Conservation (phyloP, 1,140 invertebrate species). For the Scaptomyza graminum region DNA sequence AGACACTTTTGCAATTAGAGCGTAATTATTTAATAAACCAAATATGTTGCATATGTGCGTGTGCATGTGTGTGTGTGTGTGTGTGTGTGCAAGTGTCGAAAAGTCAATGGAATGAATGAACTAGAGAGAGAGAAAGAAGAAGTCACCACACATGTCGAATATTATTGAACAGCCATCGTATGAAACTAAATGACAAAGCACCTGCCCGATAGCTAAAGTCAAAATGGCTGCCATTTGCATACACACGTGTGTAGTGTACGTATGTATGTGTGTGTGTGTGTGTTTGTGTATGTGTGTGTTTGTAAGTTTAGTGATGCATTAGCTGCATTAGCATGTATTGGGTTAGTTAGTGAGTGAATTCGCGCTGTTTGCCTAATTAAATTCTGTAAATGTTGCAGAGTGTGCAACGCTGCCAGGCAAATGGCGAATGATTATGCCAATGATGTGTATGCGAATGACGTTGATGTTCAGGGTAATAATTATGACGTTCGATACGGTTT, state of each 20-base stretch:
- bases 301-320: background rate
- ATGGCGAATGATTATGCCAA: conserved; percentile 17
- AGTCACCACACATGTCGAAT: conserved; percentile 16
- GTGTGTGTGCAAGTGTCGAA: conserved; percentile 26
- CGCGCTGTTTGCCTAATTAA: conserved; percentile 45
- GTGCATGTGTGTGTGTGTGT: conserved; percentile 1
- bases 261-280: background rate
- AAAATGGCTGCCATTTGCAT: conserved; percentile 52
- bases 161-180: conserved; percentile 47
- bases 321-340: conserved; percentile 12
- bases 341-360: conserved; percentile 24
- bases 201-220: conserved; percentile 31
- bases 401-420: conserved; percentile 17
- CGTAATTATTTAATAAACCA: conserved; percentile 80
- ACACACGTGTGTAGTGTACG: background rate
- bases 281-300: background rate
- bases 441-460: conserved; percentile 7
- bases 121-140: background rate
- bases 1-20: conserved; percentile 78
- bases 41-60: conserved; percentile 39
- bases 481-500: background rate
- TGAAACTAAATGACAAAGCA: conserved; percentile 61
- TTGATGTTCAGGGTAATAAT: background rate
- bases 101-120: conserved; percentile 45
- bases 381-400: conserved; percentile 42